These are phyloP conservation scores for Tribolium freemani DNA, from an alignment of 2,888 invertebrate genomes.

Conservation along the genomic window DNA sequence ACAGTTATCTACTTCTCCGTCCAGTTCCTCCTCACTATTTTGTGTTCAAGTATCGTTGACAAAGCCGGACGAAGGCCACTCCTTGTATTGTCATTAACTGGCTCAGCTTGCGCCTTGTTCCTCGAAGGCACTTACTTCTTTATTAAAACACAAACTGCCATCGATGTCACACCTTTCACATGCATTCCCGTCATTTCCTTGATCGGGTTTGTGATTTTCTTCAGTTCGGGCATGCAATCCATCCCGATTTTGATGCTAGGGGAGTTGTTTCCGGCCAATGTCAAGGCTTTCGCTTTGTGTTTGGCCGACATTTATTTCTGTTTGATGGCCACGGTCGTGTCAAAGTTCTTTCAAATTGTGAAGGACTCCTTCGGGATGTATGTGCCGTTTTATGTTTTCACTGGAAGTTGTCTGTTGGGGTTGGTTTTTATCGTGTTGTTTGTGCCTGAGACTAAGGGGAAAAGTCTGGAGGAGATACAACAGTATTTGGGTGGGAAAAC, in stretches of 20 bases:
- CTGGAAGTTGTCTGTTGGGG: conserved; percentile 73
- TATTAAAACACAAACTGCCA: conserved; percentile 61
- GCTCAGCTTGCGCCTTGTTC: conserved; percentile 65
- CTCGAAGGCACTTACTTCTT: conserved; percentile 68
- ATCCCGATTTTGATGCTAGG: conserved; percentile 69
- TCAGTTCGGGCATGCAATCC: conserved; percentile 70
- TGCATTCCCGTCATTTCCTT: conserved; percentile 68
- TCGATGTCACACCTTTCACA: conserved; percentile 61
- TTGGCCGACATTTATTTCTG: conserved; percentile 70
- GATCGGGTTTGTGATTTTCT: conserved; percentile 70
- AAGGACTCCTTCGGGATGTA: conserved; percentile 74
- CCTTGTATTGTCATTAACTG: conserved; percentile 68
- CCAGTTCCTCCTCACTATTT: conserved; percentile 71
- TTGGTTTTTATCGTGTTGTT: conserved; percentile 73
- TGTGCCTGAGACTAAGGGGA: conserved; percentile 80
- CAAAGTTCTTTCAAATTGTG: conserved; percentile 69
- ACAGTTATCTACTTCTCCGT: conserved; percentile 65
- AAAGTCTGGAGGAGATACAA: conserved; percentile 79
- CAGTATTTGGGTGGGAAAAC: conserved; percentile 71
- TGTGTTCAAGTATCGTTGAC: conserved; percentile 73
- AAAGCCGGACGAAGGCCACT: conserved; percentile 70
- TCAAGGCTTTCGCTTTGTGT: conserved; percentile 72
- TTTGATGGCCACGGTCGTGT: conserved; percentile 66
- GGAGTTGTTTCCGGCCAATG: conserved; percentile 71
- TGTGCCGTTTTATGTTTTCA: conserved; percentile 77